These are phyloP conservation scores for Oenanthe melanoleuca DNA, from an alignment of 2,113 vertebrate species.

Conservation along the genomic window DNA sequence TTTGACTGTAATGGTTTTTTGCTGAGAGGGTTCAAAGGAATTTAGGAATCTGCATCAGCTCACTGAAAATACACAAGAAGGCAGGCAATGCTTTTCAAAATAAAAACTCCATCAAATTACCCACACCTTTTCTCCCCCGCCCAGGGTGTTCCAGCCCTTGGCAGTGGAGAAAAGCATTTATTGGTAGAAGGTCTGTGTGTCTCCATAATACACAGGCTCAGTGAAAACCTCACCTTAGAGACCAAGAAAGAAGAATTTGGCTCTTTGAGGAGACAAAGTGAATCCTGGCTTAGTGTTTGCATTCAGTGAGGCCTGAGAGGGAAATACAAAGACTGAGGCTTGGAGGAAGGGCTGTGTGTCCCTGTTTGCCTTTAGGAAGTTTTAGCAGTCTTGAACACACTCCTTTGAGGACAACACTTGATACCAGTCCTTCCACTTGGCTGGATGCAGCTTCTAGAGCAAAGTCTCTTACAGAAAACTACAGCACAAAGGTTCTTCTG, in stretches of 20 bases:
- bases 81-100: neutral
- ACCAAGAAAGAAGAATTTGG: neutral
- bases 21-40: neutral
- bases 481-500: neutral
- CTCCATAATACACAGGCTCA: neutral
- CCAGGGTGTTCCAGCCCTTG: neutral
- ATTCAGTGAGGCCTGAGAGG: neutral
- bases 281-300: neutral
- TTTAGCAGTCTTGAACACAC: too few species aligned
- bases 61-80: neutral
- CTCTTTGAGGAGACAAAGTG: neutral
- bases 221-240: neutral
- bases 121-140: neutral
- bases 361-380: neutral
- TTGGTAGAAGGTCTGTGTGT: neutral
- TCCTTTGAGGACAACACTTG: neutral
- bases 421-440: neutral
- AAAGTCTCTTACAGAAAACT: neutral
- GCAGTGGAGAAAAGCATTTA: neutral
- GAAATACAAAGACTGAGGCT: neutral
- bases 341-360: neutral
- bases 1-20: neutral
- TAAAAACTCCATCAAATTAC: neutral
- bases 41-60: neutral
- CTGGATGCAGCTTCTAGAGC: neutral